These are phyloP conservation scores for Craseonycteris thonglongyai DNA, from an alignment of 2,113 vertebrate species.

Conservation along the genomic window DNA sequence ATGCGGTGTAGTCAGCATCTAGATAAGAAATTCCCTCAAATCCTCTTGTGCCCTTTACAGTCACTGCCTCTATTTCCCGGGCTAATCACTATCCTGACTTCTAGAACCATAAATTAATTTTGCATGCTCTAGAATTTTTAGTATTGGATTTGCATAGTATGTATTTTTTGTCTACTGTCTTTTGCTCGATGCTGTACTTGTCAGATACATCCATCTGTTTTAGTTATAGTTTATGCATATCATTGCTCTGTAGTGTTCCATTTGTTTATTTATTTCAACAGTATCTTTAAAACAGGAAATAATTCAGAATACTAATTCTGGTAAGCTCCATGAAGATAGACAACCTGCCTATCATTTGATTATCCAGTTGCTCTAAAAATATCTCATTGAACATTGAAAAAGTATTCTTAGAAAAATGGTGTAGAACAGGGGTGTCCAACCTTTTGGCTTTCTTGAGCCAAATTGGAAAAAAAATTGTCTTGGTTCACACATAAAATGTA, in stretches of 20 bases:
- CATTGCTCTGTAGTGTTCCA: neutral
- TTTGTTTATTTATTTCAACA: neutral
- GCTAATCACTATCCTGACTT: neutral
- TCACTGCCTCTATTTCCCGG: neutral
- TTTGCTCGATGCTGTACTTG: neutral
- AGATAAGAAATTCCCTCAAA: neutral
- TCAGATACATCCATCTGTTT: constrained; percentile 3
- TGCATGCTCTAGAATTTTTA: neutral
- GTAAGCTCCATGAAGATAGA: neutral
- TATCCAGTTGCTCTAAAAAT: neutral
- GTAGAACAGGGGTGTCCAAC: too few relatives aligned
- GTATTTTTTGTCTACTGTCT: neutral
- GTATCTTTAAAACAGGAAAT: neutral
- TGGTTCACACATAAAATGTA: too few relatives aligned
- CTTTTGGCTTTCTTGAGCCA: too few relatives aligned
- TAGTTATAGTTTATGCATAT: neutral
- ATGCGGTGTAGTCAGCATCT: neutral
- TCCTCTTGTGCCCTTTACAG: neutral
- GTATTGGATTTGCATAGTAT: neutral
- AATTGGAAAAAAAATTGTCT: too few relatives aligned
- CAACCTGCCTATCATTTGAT: neutral
- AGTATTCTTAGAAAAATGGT: neutral
- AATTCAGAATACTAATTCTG: neutral
- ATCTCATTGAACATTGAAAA: constrained; percentile 25
- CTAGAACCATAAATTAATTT: neutral